Base-by-base conservation (phyloP, 2,888 invertebrate species). In the Holacanthella duospinosa region DNA sequence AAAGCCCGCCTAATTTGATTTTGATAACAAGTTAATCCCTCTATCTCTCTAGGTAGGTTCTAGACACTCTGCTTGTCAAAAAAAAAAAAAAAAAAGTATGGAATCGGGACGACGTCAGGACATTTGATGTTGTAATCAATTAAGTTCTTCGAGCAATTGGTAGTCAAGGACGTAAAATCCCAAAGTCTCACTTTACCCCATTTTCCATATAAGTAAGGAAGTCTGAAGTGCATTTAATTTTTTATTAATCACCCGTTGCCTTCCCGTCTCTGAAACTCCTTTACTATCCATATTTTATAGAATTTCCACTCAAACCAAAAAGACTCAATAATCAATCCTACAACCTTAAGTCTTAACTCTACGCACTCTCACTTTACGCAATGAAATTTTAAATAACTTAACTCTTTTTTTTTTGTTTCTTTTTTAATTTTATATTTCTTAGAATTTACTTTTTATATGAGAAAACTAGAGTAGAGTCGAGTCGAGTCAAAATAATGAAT, bases 1-100 rank as follows among this genome's bases (percentile, higher is more conserved):
- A n/a, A n/a, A n/a, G n/a, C n/a, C 36, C 36, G 16, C 64, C 65
- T 70, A 70, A 70, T 70, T 68, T 68, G 70, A 70, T 70, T 70
- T 68, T 68, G 67, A 70, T 70, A 70, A 70, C 70, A 68, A 70
- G 70, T 68, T 70, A 70, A 70, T 36, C 9, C 36, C 36, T 36
- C 36, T 36, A 36, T n/a, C n/a, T n/a, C n/a, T n/a, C n/a, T n/a
- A n/a, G n/a, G n/a, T n/a, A n/a, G n/a, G n/a, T n/a, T n/a, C n/a
- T n/a, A 36, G 16, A 16, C 36, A 36, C 36, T 36, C 53, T 21
- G 4, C 53, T 53, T 24, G 24, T 24, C 53, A 53, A 53, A 53
- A 16, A n/a, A n/a, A n/a, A n/a, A n/a, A n/a, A n/a, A n/a, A n/a
- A n/a, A n/a, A n/a, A n/a, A n/a, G n/a, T n/a, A n/a, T n/a, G n/a